Evolutionary conservation across 2,797 vertebrate species (phyloP).

Genomic region (Manis pentadactyla): DNA sequence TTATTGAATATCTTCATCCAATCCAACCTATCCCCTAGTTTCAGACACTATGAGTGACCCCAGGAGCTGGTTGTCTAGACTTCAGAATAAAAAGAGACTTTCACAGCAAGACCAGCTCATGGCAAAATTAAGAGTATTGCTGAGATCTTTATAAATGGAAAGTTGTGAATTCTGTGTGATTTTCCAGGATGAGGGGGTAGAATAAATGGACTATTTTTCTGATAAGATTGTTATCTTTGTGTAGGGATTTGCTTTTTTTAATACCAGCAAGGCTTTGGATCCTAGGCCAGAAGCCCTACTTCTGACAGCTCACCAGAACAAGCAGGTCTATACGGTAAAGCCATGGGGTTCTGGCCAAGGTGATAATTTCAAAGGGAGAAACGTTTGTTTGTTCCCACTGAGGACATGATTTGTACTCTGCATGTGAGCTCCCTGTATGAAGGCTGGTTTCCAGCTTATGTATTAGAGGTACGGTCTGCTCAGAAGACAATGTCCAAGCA

Average conservation of each 20-base stretch:
- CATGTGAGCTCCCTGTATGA: neutral
- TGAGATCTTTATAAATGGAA: neutral
- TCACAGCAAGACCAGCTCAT: neutral
- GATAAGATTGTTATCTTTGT: constrained; percentile 7
- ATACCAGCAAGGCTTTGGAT: neutral
- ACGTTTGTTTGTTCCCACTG: neutral
- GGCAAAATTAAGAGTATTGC: constrained; percentile 19
- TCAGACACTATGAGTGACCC: neutral
- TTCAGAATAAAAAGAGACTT: neutral
- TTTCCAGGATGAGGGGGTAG: neutral
- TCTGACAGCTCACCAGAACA: neutral
- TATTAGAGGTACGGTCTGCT: neutral
- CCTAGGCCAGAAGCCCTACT: neutral
- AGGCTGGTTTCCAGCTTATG: neutral
- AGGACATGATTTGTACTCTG: neutral
- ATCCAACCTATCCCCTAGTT: neutral
- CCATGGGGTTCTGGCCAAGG: neutral
- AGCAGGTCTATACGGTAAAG: neutral
- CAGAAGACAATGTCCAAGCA: neutral
- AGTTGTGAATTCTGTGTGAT: constrained; percentile 14
- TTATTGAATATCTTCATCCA: neutral
- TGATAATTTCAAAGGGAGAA: neutral
- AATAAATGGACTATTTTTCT: neutral
- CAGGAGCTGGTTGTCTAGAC: neutral
- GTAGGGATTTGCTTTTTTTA: neutral